Evolutionary conservation across 1,140 invertebrate species (phyloP).

Genomic region (Wiebesia pumilae): DNA sequence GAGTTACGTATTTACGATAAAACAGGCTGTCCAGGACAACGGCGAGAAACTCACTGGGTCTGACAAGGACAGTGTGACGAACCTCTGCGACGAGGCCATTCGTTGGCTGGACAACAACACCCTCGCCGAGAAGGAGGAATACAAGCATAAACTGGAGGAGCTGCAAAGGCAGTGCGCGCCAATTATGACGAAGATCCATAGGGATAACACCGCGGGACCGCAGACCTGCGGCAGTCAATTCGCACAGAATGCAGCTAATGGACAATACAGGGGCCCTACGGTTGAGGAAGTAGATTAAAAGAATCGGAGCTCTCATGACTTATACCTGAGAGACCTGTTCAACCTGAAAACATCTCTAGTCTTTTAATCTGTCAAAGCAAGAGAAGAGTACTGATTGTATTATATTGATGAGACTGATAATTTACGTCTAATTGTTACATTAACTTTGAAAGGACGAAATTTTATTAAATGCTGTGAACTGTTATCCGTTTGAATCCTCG

Average conservation of each 20-base stretch:
- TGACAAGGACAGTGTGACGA: slow-evolving; percentile 64
- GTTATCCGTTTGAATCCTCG: too few relatives aligned
- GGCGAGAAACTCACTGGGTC: slow-evolving; percentile 63
- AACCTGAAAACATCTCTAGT: too few relatives aligned
- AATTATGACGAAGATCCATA: slow-evolving; percentile 86
- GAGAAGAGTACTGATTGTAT: too few relatives aligned
- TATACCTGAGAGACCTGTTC: too few relatives aligned
- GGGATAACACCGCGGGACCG: slow-evolving; percentile 67
- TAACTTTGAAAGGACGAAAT: too few relatives aligned
- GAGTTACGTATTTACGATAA: slow-evolving; percentile 83
- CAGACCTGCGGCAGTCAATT: slow-evolving; percentile 57
- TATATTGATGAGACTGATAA: too few relatives aligned
- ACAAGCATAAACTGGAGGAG: slow-evolving; percentile 84
- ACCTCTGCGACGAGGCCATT: slow-evolving; percentile 72
- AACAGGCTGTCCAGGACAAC: slow-evolving; percentile 74
- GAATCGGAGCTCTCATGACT: too few relatives aligned
- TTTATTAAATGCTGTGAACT: too few relatives aligned
- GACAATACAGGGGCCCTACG: slow-evolving; percentile 72
- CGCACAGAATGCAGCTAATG: slow-evolving; percentile 50
- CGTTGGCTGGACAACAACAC: slow-evolving; percentile 80
- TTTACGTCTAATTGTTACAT: too few relatives aligned
- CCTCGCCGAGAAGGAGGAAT: slow-evolving; percentile 85
- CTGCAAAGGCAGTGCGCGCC: slow-evolving; percentile 83
- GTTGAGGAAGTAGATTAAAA: slow-evolving; percentile 80
- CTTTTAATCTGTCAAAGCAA: too few relatives aligned